Base-by-base conservation (phyloP, 2,888 invertebrate species). In the Cosmopolites sordidus region DNA sequence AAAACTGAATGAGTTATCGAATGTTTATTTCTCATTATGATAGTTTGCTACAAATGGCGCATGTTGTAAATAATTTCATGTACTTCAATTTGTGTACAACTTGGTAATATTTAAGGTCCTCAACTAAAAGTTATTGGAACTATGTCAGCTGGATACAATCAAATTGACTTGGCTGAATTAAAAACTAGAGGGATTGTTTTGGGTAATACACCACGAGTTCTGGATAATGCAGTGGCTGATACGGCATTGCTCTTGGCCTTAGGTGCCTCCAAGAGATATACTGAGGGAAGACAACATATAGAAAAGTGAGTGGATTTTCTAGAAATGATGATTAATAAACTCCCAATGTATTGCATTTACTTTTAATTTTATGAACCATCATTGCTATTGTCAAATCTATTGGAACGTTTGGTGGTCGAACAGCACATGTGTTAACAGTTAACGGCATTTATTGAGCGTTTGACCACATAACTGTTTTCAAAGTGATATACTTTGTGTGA, bases 81-180 rank as follows among this genome's bases (percentile, higher is more conserved):
- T 8, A 11, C 40, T 12, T 39, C 9, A 39, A n/a, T n/a, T 39
- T 39, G 8, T 12, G n/a, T 39, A n/a, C 8, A 39, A 39, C 8
- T 11, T n/a, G 8, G 8, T n/a, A 22, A 37, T 37, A 4, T 57
- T 48, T 16, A 41, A 83, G 89, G 91, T 2, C 78, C 84, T 0
- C 78, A 81, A 45, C 69, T 94, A 46, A 89, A 87, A 73, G 83
- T 85, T 0, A 78, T 95, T 2, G 83, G 86, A 0, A 85, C 92
- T 0, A 87, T 90, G 84, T 89, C 93, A 0, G 92, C 92, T 1
- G 95, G 95, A 8, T 81, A 84, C 58, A 92, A 96, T 68, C 88
- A 90, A 61, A 81, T 95, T 12, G 89, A 93, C 67, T 62, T 88
- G 0, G 72, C 75, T 0, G 90, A 84, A 66, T 73, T 93, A 29